Evolutionary conservation across 2,888 invertebrate genomes (phyloP).

Genomic region (Linnaemya tessellans): DNA sequence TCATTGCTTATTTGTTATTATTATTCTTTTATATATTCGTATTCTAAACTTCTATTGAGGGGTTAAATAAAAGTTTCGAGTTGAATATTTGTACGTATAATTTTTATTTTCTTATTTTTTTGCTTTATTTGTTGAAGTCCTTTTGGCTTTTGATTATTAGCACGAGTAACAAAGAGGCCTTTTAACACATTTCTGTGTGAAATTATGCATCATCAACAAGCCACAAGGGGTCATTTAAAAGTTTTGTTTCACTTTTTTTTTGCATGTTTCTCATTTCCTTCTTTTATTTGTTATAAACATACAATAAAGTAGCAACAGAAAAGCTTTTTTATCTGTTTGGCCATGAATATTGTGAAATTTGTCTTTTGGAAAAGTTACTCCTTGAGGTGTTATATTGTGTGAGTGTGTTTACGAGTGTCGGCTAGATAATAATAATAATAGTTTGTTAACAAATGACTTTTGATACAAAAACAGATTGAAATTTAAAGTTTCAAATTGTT

Average conservation of each 20-base stretch:
- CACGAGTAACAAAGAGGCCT: conserved; percentile 60
- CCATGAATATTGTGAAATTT: conserved; percentile 57
- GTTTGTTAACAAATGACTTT: conserved; percentile 23
- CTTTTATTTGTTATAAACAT: conserved; percentile 10
- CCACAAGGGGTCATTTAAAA: conserved; percentile 78
- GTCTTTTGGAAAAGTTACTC: conserved; percentile 63
- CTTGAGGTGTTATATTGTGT: conserved; percentile 60
- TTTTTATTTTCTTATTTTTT: conserved; percentile 30
- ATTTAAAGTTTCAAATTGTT: background rate
- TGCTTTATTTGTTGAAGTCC: background rate
- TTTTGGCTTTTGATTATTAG: conserved; percentile 62
- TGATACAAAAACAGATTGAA: conserved; percentile 45
- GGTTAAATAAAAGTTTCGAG: conserved; percentile 66
- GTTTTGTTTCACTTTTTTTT: conserved; percentile 72
- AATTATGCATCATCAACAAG: conserved; percentile 73
- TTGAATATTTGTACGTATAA: background rate
- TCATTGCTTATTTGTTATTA: conserved; percentile 69
- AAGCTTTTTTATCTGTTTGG: conserved; percentile 33
- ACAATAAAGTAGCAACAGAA: conserved; percentile 24
- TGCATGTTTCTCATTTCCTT: conserved; percentile 18
- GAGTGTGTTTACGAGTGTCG: background rate
- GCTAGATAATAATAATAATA: conserved; percentile 28
- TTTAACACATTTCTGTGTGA: conserved; percentile 71
- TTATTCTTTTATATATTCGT: conserved; percentile 32
- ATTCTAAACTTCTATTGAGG: conserved; percentile 38